These are phyloP conservation scores for Anolis sagrei DNA, from an alignment of 2,113 vertebrate genomes.

Conservation along the genomic window DNA sequence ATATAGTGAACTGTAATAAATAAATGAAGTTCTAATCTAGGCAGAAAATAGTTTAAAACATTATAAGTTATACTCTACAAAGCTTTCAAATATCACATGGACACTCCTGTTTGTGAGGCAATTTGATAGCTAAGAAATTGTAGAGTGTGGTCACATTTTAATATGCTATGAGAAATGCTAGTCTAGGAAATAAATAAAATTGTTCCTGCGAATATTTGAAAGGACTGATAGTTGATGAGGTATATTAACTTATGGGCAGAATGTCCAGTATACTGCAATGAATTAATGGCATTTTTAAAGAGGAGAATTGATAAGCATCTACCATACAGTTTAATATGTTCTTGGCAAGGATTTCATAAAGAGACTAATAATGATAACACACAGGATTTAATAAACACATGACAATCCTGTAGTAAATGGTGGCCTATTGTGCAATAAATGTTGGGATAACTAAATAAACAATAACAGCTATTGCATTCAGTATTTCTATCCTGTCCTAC, in stretches of 20 bases:
- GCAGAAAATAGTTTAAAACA: not conserved
- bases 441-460: not conserved
- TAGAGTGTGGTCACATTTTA: not conserved
- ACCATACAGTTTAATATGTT: slow-evolving; percentile 20
- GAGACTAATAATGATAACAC: not conserved
- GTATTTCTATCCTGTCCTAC: not conserved
- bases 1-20: not conserved
- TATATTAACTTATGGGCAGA: not conserved
- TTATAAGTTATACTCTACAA: not conserved
- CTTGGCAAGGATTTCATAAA: not conserved
- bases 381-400: not conserved
- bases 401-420: not conserved
- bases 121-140: not conserved
- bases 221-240: not conserved
- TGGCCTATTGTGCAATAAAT: not conserved
- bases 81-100: not conserved
- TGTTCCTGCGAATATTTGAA: not conserved
- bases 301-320: slow-evolving; percentile 59
- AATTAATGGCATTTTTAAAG: not conserved
- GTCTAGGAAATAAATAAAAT: not conserved
- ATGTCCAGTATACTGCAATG: not conserved
- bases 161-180: not conserved
- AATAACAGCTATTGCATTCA: not conserved
- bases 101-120: slow-evolving; percentile 3
- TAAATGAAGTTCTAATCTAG: slow-evolving; percentile 21